These are phyloP conservation scores for Murina feae DNA, from an alignment of 2,113 vertebrate genomes.

Conservation along the genomic window DNA sequence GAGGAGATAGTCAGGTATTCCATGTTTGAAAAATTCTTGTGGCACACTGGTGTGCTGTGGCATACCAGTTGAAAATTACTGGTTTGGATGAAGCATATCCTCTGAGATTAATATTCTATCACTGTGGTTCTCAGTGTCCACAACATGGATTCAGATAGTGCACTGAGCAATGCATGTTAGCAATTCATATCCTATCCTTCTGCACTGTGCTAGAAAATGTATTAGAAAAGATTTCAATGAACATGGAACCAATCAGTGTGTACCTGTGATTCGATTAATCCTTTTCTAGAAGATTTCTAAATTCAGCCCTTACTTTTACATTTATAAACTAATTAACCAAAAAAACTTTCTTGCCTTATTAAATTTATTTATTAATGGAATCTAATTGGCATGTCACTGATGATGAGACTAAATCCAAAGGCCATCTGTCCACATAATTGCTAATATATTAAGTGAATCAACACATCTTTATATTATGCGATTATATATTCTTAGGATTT, in stretches of 20 bases:
- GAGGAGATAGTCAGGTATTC: neutral
- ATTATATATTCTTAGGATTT: conserved; percentile 16
- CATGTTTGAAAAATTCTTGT: neutral
- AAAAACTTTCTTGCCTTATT: conserved; percentile 43
- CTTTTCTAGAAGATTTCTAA: neutral
- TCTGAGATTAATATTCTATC: conserved; percentile 20
- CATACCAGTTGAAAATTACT: neutral
- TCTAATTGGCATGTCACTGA: conserved; percentile 32
- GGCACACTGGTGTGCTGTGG: neutral
- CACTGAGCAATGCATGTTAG: neutral
- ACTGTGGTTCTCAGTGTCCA: neutral
- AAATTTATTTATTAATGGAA: conserved; percentile 40
- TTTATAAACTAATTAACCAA: neutral
- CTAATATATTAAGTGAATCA: conserved; percentile 31
- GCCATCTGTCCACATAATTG: conserved; percentile 15
- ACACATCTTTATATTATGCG: conserved; percentile 16
- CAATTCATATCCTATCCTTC: neutral
- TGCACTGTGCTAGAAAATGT: conserved; percentile 8
- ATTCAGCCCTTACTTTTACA: conserved; percentile 35
- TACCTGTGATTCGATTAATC: neutral
- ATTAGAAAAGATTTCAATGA: conserved; percentile 5
- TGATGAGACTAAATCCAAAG: conserved; percentile 40
- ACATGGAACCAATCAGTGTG: neutral
- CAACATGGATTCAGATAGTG: neutral
- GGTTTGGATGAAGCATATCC: neutral